phyloP scores from a whole-genome alignment of 2,113 vertebrate genomes.

The Promerops cafer region DNA sequence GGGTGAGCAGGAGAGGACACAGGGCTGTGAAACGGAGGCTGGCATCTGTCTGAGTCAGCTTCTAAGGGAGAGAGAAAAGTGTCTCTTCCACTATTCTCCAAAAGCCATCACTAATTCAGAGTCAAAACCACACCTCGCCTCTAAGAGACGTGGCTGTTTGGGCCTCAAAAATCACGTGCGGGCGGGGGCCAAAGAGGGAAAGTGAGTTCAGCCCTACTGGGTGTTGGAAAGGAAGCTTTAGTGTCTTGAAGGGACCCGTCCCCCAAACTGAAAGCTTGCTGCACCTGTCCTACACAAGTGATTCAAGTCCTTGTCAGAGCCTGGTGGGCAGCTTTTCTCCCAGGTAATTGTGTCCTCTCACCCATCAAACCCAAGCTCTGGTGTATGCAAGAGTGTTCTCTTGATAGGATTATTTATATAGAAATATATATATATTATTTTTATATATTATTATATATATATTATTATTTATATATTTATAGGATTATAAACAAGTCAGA shows the following conservation, averaged over 20 bases:
- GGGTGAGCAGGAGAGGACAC: neutral
- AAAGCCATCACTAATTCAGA: neutral
- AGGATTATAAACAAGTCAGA: neutral
- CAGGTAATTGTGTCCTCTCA: neutral
- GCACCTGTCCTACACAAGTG: too few species aligned
- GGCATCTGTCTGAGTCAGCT: neutral
- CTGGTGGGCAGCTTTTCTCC: neutral
- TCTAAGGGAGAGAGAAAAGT: rapidly evolving
- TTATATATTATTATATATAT: too few species aligned
- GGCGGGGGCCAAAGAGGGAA: neutral
- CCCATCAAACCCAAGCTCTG: neutral
- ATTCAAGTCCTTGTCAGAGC: neutral
- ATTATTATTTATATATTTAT: neutral
- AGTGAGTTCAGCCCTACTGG: neutral
- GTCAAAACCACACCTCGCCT: neutral
- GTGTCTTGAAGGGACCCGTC: neutral
- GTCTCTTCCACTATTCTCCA: neutral
- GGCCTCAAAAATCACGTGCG: neutral
- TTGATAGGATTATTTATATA: neutral
- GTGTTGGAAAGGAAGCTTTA: neutral
- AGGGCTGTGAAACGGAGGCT: neutral
- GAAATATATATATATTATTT: too few species aligned
- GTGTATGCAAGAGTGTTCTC: neutral
- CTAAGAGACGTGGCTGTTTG: neutral
- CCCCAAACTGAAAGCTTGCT: neutral